Conservation (phyloP, 2,888 invertebrate genomes). For the Rambutsinella grinnellia region DNA sequence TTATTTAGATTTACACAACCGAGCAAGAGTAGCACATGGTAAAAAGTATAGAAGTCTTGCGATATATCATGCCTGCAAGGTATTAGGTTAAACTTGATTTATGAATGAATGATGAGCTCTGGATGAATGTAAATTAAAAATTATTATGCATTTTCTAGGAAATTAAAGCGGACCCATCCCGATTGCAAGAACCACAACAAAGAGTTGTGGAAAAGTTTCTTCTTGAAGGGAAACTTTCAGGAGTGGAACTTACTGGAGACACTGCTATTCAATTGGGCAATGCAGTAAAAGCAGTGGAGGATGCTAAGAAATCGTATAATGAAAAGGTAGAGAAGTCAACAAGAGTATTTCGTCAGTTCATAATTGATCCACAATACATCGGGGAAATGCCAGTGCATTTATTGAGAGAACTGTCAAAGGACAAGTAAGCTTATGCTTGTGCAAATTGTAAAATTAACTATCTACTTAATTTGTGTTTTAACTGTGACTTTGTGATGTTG, state of each 20-base stretch:
- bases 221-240: conserved; percentile 87
- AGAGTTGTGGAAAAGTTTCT: conserved; percentile 83
- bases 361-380: conserved; percentile 77
- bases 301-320: conserved; percentile 76
- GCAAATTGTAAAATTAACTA: neutral
- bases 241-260: conserved; percentile 77
- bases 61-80: conserved; percentile 79
- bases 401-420: conserved; percentile 76
- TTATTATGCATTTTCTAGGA: too few species aligned
- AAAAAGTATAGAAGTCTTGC: conserved; percentile 80
- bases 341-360: conserved; percentile 77
- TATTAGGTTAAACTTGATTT: conserved; percentile 54
- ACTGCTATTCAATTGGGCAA: conserved; percentile 74
- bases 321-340: conserved; percentile 78
- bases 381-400: conserved; percentile 82
- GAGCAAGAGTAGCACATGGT: conserved; percentile 81
- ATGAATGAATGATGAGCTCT: too few species aligned
- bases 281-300: conserved; percentile 72
- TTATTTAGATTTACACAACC: conserved; percentile 83
- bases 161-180: conserved; percentile 67
- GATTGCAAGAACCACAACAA: conserved; percentile 72
- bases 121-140: too few species aligned
- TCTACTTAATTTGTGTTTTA: neutral
- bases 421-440: conserved; percentile 69
- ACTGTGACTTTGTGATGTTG: neutral